A percentile compares a stretch with the other conserved stretches of the same genome.
Conservation (phyloP, 2,797 vertebrate genomes). For the Neosilurus hyrtlii region DNA sequence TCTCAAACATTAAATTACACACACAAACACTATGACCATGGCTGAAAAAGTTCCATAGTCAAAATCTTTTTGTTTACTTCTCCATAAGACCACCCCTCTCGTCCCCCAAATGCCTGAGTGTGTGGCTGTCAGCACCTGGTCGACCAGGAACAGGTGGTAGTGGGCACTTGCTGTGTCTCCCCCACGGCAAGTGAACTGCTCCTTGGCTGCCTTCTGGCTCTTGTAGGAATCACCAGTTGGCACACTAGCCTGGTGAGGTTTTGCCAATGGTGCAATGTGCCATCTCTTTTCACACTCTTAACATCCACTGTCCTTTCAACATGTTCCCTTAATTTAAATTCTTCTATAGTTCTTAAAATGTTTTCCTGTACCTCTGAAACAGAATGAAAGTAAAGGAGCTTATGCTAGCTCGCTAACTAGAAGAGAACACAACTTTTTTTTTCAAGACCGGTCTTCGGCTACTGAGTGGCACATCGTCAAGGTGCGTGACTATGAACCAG, state of each 20-base stretch:
- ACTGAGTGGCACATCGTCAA: no score
- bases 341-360: neutral
- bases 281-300: constrained; percentile 53
- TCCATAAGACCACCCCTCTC: neutral
- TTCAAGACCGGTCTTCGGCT: neutral
- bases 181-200: constrained; percentile 62
- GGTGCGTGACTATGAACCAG: no score
- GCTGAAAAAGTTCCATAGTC: neutral
- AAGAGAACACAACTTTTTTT: neutral
- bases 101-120: constrained; percentile 37
- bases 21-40: neutral
- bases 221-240: constrained; percentile 67
- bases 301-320: neutral
- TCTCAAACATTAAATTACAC: no score
- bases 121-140: constrained; percentile 66
- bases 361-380: neutral
- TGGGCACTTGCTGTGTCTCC: constrained; percentile 56
- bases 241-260: constrained; percentile 64
- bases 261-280: constrained; percentile 64
- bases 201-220: constrained; percentile 61
- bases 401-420: neutral
- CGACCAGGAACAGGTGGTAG: constrained; percentile 71
- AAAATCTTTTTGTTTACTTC: neutral
- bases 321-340: neutral
- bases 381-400: neutral